phyloP scores from a whole-genome alignment of 2,888 invertebrate species.

The Clistopyga incitator region DNA sequence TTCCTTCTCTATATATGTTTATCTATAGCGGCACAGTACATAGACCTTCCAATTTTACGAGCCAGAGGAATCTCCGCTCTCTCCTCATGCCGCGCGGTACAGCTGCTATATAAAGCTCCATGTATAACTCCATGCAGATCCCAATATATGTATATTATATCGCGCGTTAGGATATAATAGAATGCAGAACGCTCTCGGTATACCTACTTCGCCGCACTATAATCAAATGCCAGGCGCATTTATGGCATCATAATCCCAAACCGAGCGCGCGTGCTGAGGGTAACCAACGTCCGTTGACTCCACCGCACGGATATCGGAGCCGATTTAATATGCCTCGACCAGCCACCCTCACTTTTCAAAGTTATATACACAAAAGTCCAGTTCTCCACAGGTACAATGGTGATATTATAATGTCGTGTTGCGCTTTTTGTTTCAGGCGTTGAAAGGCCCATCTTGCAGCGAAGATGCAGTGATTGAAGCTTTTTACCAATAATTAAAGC shows the following conservation, averaged over 20 bases:
- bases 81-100: not conserved
- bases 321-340: conserved; percentile 46
- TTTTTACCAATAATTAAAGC: not conserved
- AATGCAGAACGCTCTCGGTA: conserved; percentile 50
- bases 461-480: not conserved
- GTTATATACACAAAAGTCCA: conserved; percentile 42
- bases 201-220: conserved; percentile 56
- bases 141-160: conserved; percentile 33
- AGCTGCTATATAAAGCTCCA: conserved; percentile 13
- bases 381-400: conserved; percentile 1
- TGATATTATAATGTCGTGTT: conserved; percentile 25
- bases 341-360: conserved; percentile 1
- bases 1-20: conserved; percentile 20
- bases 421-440: not conserved
- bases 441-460: not conserved
- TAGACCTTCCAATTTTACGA: conserved; percentile 53
- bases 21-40: conserved; percentile 15
- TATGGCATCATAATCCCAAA: conserved; percentile 58
- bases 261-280: conserved; percentile 42
- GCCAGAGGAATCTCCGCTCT: conserved; percentile 46
- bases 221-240: conserved; percentile 65
- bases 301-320: conserved; percentile 45
- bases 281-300: conserved; percentile 58
- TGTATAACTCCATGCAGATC: not conserved
- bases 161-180: conserved; percentile 54